phyloP scores from a whole-genome alignment of 2,797 vertebrate species.

The Cossypha heuglini region DNA sequence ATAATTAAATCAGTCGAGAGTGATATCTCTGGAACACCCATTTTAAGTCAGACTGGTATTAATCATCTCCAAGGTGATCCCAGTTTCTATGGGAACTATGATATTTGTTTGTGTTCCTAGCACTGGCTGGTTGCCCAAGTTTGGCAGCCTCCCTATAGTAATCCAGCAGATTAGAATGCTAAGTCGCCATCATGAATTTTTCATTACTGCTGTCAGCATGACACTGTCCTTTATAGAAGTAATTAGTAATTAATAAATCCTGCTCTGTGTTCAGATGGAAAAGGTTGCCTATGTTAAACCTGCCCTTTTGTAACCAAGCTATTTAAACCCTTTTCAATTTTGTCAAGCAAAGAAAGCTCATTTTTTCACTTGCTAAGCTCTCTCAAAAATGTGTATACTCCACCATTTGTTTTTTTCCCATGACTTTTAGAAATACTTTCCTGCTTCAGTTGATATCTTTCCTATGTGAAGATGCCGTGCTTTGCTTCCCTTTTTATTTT shows the following conservation, averaged over 20 bases:
- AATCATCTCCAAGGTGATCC: slow-evolving; percentile 80
- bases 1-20: slow-evolving; percentile 61
- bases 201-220: slow-evolving; percentile 40
- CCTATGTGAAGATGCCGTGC: not conserved
- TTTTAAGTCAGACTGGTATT: slow-evolving; percentile 58
- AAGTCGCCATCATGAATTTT: slow-evolving; percentile 43
- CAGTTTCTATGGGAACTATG: slow-evolving; percentile 73
- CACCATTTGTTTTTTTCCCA: not conserved
- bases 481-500: not conserved
- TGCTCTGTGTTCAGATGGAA: not conserved
- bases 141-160: slow-evolving; percentile 46
- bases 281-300: not conserved
- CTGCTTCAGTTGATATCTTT: not conserved
- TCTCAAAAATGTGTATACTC: slow-evolving; percentile 15
- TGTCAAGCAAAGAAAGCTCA: not conserved
- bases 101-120: slow-evolving; percentile 73
- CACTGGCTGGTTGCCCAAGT: slow-evolving; percentile 36
- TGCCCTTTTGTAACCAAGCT: not conserved
- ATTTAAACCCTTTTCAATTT: slow-evolving; percentile 28
- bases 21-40: slow-evolving; percentile 39
- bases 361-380: not conserved
- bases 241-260: slow-evolving; percentile 51
- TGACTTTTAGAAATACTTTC: slow-evolving; percentile 32
- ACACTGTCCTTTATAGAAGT: slow-evolving; percentile 38
- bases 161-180: slow-evolving; percentile 66